A percentile compares a stretch with the other conserved stretches of the same genome.
phyloP scores from a whole-genome alignment of 2,888 invertebrate genomes.

The Dasysyrphus albostriatus region DNA sequence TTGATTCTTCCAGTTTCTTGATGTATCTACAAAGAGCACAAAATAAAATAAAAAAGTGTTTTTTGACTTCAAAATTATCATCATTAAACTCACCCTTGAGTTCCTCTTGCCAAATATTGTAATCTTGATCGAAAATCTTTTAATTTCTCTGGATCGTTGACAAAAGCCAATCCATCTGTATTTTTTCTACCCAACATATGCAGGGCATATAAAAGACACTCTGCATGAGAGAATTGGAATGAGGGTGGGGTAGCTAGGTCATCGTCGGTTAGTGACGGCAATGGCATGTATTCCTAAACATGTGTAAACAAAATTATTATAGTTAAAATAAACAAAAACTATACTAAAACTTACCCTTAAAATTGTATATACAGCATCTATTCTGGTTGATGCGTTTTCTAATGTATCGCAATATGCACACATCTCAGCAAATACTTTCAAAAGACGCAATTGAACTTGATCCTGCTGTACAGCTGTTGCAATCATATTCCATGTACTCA shows the following conservation, averaged over 20 bases:
- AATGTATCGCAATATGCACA: constrained; percentile 90
- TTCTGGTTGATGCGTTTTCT: constrained; percentile 89
- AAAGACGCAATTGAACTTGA: constrained; percentile 89
- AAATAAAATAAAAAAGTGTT: background rate
- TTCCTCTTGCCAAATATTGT: constrained; percentile 96
- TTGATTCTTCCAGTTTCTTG: constrained; percentile 84
- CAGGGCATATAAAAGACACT: constrained; percentile 92
- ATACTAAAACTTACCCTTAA: constrained; percentile 88
- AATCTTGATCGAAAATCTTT: constrained; percentile 94
- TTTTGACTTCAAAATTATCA: constrained; percentile 81
- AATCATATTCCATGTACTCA: constrained; percentile 88
- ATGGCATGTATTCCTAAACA: constrained; percentile 92
- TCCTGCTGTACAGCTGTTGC: constrained; percentile 86
- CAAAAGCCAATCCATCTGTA: constrained; percentile 90
- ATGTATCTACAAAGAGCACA: constrained; percentile 80
- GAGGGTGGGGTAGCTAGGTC: constrained; percentile 88
- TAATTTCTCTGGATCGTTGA: constrained; percentile 89
- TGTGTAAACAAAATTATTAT: background rate
- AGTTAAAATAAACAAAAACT: background rate
- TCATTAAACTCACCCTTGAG: constrained; percentile 89
- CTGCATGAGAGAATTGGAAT: constrained; percentile 96
- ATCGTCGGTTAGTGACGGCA: constrained; percentile 90
- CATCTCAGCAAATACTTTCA: constrained; percentile 95
- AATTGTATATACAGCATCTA: constrained; percentile 90
- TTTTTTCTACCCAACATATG: constrained; percentile 91